Evolutionary conservation across 2,113 vertebrate species (phyloP).

Genomic region (Hiodon tergisus): DNA sequence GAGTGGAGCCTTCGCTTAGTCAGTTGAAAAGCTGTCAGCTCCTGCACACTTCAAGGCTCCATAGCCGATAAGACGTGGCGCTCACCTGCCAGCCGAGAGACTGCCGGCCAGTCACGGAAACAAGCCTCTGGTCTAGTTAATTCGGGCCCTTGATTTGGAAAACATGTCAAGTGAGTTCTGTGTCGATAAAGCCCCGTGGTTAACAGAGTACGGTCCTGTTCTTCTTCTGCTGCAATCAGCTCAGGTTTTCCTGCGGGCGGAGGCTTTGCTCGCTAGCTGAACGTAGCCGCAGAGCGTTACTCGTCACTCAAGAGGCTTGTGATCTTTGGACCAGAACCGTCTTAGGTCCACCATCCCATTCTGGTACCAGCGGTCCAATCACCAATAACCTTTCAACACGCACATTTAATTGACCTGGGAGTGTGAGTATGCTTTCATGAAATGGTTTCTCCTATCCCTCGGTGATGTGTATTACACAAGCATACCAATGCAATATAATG

Average conservation of each 20-base stretch:
- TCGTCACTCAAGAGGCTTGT: too few species aligned
- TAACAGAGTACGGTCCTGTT: slow-evolving; percentile 2
- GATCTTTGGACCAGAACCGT: too few species aligned
- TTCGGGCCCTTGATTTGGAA: slow-evolving; percentile 43
- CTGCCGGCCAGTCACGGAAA: slow-evolving; percentile 24
- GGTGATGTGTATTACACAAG: too few species aligned
- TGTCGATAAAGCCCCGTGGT: slow-evolving; percentile 40
- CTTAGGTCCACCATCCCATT: too few species aligned
- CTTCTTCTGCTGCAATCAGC: neutral
- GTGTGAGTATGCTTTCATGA: too few species aligned
- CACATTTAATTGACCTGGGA: too few species aligned
- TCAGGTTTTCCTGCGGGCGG: neutral
- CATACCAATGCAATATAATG: slow-evolving; percentile 38
- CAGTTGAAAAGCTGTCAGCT: slow-evolving; percentile 65
- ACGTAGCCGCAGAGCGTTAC: too few species aligned
- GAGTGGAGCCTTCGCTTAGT: slow-evolving; percentile 46
- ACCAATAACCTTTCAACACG: too few species aligned
- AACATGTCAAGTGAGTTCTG: slow-evolving; percentile 41
- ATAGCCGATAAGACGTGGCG: slow-evolving; percentile 54
- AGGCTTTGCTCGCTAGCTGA: neutral
- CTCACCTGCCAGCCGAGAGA: slow-evolving; percentile 36
- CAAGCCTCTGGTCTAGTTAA: slow-evolving; percentile 42
- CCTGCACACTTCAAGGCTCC: slow-evolving; percentile 52
- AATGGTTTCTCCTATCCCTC: too few species aligned
- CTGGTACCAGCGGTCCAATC: too few species aligned